Evolutionary conservation across 2,888 invertebrate genomes (phyloP), one percentile per base, ranked within the genome.

Genomic region (Dasysyrphus tricinctus): DNA sequence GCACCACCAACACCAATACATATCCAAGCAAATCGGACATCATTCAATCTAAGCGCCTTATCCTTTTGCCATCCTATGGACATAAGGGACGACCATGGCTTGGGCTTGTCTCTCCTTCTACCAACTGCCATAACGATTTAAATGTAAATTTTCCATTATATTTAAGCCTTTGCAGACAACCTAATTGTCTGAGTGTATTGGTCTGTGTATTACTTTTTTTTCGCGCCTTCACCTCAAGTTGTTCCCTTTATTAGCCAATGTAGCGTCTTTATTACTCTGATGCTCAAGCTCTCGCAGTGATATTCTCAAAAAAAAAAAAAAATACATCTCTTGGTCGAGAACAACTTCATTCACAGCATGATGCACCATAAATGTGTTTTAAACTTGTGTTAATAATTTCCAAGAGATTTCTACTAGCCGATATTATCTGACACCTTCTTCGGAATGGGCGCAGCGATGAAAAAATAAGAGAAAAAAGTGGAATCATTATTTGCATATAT

Each of bases 301-400:
- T 85, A 85, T 80, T 85, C 73, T 76, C 75, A 34, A 80, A 85
- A 76, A 49, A 7, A 67, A 67, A 51, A n/a, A n/a, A n/a, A n/a
- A n/a, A n/a, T n/a, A 59, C 19, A 39, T 37, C 54, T 74, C 54
- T 54, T 54, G 78, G 72, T 54, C 59, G 72, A 49, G 75, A 91
- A 91, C 91, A 92, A 91, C 92, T 91, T 91, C 90, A 91, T 91
- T 91, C 91, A 90, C 91, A 91, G 92, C 91, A 72, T 91, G 91
- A 90, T 89, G 89, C 90, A 89, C 91, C 90, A 92, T 91, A 91
- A 91, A 91, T 91, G 91, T 92, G 92, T 91, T 91, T 92, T 92
- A 91, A 91, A 91, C 88, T 92, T 90, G 89, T 92, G 91, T 92
- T 91, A 91, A 91, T 91, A 91, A 91, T 91, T 92, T 91, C 91